phyloP scores from a whole-genome alignment of 2,113 vertebrate genomes.

The Heterotis niloticus region DNA sequence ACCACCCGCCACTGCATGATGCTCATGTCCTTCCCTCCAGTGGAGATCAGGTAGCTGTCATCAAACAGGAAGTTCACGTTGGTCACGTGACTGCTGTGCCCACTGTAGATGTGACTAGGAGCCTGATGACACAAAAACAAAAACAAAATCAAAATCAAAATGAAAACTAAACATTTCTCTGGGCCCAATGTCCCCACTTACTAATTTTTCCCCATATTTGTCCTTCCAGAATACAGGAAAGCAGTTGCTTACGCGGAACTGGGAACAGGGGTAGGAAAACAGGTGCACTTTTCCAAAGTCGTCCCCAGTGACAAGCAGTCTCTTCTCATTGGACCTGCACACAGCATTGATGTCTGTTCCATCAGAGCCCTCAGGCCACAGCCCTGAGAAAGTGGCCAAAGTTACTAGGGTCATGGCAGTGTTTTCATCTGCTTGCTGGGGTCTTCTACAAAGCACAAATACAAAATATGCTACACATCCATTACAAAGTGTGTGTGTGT shows the following conservation, averaged over 20 bases:
- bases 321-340: conserved; percentile 77
- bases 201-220: not conserved
- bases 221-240: not conserved
- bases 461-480: not conserved
- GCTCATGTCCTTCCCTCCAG: conserved; percentile 94
- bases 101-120: conserved; percentile 83
- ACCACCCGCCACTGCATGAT: conserved; percentile 97
- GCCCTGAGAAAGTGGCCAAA: conserved; percentile 60
- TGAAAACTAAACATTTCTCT: not conserved
- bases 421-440: not conserved
- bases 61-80: conserved; percentile 88
- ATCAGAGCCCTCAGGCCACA: conserved; percentile 96
- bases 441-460: not conserved
- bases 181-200: not conserved
- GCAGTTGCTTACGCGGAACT: conserved; percentile 81
- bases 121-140: conserved; percentile 64
- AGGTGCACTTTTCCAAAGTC: conserved; percentile 98
- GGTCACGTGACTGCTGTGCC: conserved; percentile 97
- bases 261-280: conserved; percentile 89
- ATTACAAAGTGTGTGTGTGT: too few species aligned
- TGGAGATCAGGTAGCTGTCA: conserved; percentile 92
- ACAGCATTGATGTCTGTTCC: conserved; percentile 94
- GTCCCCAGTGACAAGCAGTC: conserved; percentile 84
- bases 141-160: not conserved
- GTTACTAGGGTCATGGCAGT: too few species aligned